Evolutionary conservation across 2,888 invertebrate genomes (phyloP), one percentile per base, ranked within the genome.

Genomic region (Psylliodes chrysocephalus): DNA sequence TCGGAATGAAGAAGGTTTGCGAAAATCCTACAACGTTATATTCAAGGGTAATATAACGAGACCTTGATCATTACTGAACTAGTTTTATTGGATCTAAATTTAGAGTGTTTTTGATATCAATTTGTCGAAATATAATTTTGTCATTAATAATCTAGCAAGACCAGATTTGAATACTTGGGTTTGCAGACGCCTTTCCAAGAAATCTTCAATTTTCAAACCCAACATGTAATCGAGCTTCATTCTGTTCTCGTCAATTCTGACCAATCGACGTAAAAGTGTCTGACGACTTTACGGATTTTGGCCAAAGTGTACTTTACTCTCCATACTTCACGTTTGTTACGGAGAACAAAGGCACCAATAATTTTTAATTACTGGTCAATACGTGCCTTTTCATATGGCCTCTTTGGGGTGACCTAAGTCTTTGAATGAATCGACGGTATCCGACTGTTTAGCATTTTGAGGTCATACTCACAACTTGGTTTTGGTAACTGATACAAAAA

Each of bases 201-300:
- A 99, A 87, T 99, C 98, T 85, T 99, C 99, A 77, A 98, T 95
- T 85, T 97, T 95, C 77, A 99, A 88, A 85, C 98, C 98, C 81
- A 99, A 89, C 74, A 99, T 98, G 79, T 99, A 99, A 98, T 99
- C 99, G 78, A 99, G 96, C 86, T 99, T 99, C 99, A 99, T 99
- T 80, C 95, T 91, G 75, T 91, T 89, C 84, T 99, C 99, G 77
- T 97, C 96, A 75, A 99, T 96, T 75, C 98, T 91, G 63, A 99
- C 98, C 77, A 99, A 85, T 84, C 99, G 95, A 86, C 99, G 93
- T 76, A 99, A 87, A 59, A 99, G 88, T 10, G 99, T 87, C 99
- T 91, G 79, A 99, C 99, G 83, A 98, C 98, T 85, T 98, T 99
- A 82, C 99, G 95, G 85, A 99, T 99, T 84, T 98, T 97, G 62